Base-by-base conservation (phyloP, 2,888 invertebrate genomes). In the Drosophila mulleri region DNA sequence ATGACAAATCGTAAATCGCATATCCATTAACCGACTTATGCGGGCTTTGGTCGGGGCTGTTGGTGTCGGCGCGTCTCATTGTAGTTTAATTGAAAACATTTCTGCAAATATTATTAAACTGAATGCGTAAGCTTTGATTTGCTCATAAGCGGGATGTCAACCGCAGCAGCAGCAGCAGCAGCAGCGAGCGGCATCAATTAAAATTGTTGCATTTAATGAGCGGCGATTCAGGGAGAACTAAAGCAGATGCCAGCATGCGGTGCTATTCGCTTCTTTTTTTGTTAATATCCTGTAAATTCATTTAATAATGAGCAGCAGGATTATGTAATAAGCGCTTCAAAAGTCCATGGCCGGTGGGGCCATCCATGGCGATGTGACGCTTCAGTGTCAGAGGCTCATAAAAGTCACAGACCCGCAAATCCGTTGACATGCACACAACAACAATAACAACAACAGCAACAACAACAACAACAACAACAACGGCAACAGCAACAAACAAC, bases 301-400 rank as follows among this genome's bases (percentile, higher is more conserved):
- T 76, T 84, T 81, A 68, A 84, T 76, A 84, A 85, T 84, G 78
- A 82, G 76, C 82, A 70, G 23, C 67, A 45, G 79, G 81, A 75
- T 82, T 81, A 84, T 57, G 56, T 52, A 72, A 76, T 84, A 80
- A 70, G 69, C 68, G 64, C 65, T 65, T 61, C 48, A 66, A 68
- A 67, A 70, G 69, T 61, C 58, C 58, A 52, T 52, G 61, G 64
- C 16, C 41, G 11, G 3, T 9, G 32, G 32, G 48, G 39, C 53
- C 59, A 53, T 47, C 60, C 65, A 48, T 42, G 35, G 32, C n/a
- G 16, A 45, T 26, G 67, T 6, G 29, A 8, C 29, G 29, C 8
- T 29, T 58, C 54, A 71, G 71, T 50, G 62, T 53, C 63, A 52
- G 50, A 54, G 57, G 63, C 67, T 79, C 79, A 73, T 79, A 69